A percentile compares a stretch with the other conserved stretches of the same genome.
Conservation (phyloP, 2,113 vertebrate genomes). For the Eptatretus burgeri region DNA sequence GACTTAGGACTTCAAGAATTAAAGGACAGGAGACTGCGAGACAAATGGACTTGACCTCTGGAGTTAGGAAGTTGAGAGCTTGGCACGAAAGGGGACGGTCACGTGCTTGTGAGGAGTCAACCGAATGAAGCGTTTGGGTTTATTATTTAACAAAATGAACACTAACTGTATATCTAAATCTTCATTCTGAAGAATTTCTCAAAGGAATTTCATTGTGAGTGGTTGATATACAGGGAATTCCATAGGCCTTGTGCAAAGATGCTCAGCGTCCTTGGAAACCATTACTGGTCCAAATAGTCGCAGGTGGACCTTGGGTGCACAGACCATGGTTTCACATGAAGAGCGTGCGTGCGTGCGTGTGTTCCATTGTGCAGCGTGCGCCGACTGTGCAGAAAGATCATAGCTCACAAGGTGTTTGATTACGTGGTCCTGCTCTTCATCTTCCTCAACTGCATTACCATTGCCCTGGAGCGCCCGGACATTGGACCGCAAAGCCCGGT, state of each 20-base stretch:
- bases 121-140: no score
- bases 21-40: no score
- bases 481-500: slow-evolving; percentile 78
- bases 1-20: no score
- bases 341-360: slow-evolving; percentile 7
- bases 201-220: not conserved
- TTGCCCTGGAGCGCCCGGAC: slow-evolving; percentile 80
- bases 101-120: no score
- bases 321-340: no score
- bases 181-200: not conserved
- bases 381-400: slow-evolving; percentile 62
- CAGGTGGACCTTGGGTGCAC: slow-evolving; percentile 6
- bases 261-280: not conserved
- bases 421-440: slow-evolving; percentile 81
- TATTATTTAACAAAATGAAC: no score
- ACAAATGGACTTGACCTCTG: no score
- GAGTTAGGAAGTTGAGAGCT: no score
- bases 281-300: not conserved
- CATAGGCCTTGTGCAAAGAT: not conserved
- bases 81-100: no score
- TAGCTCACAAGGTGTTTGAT: slow-evolving; percentile 85
- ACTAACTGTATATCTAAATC: no score
- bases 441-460: slow-evolving; percentile 96
- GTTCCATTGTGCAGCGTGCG: slow-evolving; percentile 35
- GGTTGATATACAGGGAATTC: not conserved